Conservation (phyloP, 1,140 invertebrate genomes). For the Aporrectodea caliginosa region DNA sequence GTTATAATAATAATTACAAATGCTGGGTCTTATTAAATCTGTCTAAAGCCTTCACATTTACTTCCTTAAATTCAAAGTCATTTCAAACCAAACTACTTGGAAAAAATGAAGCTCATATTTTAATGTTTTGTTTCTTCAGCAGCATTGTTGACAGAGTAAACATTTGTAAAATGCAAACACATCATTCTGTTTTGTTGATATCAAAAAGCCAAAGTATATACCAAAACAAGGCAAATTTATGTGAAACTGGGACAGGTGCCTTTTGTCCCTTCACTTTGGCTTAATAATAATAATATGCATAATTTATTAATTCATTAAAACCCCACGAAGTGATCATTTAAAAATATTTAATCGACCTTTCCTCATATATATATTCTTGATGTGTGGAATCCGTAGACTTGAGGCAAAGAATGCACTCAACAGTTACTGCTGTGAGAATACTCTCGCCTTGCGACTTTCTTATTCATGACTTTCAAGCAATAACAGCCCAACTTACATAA, state of each 20-base stretch:
- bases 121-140: no score
- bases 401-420: not conserved
- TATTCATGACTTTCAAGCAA: not conserved
- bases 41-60: no score
- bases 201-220: not conserved
- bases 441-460: not conserved
- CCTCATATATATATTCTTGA: not conserved
- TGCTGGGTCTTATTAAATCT: no score
- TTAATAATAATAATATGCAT: no score
- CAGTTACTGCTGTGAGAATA: not conserved
- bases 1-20: no score
- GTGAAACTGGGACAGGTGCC: no score
- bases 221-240: not conserved
- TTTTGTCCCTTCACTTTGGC: no score
- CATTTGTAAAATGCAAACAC: not conserved
- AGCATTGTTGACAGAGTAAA: no score
- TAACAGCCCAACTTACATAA: no score
- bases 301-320: not conserved
- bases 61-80: no score
- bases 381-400: not conserved
- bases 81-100: no score
- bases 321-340: not conserved
- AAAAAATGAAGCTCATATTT: no score
- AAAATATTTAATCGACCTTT: not conserved
- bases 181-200: not conserved